Percentiles rank a stretch among this genome's conserved stretches.
Evolutionary conservation across 2,113 vertebrate species (phyloP).

Genomic region (Ameiurus melas): DNA sequence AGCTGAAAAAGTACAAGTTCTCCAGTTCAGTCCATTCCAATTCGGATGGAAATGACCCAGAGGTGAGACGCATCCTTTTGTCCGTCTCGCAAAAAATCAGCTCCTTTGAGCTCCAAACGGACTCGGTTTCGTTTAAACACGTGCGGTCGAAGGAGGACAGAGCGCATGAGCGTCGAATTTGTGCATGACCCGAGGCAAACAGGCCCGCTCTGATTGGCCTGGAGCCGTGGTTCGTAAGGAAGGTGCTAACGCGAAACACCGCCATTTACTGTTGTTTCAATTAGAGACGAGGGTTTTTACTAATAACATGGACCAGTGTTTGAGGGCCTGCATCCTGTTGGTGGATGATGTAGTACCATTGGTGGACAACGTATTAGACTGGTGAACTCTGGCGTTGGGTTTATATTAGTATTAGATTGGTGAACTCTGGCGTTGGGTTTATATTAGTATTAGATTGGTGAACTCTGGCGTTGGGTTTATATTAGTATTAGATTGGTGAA

Average conservation of each 20-base stretch:
- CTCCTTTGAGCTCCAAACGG: not conserved
- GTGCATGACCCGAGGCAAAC: not conserved
- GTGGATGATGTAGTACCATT: not conserved
- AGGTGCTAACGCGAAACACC: not conserved
- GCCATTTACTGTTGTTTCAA: not conserved
- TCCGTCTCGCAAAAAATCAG: not conserved
- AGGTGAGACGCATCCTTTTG: not conserved
- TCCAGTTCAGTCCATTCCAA: not conserved
- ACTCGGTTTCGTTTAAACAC: not conserved
- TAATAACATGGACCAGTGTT: not conserved
- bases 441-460: not conserved
- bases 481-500: not conserved
- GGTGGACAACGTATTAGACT: not conserved
- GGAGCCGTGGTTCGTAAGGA: not conserved
- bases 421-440: not conserved
- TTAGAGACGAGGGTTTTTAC: too few relatives aligned
- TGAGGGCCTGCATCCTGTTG: too few relatives aligned
- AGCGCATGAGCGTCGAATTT: not conserved
- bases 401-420: not conserved
- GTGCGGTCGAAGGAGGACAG: not conserved
- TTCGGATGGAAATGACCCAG: constrained; percentile 20
- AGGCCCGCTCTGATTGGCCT: not conserved
- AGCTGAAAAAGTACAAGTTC: not conserved
- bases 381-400: not conserved
- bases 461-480: not conserved